Conservation (phyloP, 2,113 vertebrate species). For the Odontophorus gujanensis region DNA sequence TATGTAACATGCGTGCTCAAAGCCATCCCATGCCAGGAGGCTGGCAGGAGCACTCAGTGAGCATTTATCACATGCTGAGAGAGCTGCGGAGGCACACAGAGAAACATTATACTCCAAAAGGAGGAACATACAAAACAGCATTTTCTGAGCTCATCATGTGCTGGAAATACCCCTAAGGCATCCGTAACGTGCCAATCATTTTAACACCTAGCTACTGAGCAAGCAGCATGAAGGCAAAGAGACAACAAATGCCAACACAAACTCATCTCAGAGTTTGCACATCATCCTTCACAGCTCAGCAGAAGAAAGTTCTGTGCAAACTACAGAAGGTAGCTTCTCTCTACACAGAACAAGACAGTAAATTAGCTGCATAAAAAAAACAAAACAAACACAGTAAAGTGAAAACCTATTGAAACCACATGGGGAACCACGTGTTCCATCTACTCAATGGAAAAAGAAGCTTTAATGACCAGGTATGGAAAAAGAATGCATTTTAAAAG, state of each 20-base stretch:
- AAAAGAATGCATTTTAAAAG: neutral
- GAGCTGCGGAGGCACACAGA: neutral
- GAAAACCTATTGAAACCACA: neutral
- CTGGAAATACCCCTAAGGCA: neutral
- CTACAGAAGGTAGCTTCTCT: neutral
- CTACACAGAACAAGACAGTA: neutral
- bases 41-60: neutral
- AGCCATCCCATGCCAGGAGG: neutral
- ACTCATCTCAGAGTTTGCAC: fast-evolving
- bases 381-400: too few relatives aligned
- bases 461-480: neutral
- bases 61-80: neutral
- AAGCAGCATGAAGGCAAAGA: neutral
- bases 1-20: fast-evolving
- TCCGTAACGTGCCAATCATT: neutral
- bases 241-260: neutral
- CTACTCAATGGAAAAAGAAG: neutral
- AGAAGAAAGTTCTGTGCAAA: neutral
- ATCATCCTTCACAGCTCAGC: neutral
- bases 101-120: neutral
- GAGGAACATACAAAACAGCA: neutral
- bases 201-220: neutral
- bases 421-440: neutral
- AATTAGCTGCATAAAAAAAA: neutral
- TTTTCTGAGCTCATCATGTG: neutral